phyloP scores from a whole-genome alignment of 2,113 vertebrate species.

The Onychostoma macrolepis region DNA sequence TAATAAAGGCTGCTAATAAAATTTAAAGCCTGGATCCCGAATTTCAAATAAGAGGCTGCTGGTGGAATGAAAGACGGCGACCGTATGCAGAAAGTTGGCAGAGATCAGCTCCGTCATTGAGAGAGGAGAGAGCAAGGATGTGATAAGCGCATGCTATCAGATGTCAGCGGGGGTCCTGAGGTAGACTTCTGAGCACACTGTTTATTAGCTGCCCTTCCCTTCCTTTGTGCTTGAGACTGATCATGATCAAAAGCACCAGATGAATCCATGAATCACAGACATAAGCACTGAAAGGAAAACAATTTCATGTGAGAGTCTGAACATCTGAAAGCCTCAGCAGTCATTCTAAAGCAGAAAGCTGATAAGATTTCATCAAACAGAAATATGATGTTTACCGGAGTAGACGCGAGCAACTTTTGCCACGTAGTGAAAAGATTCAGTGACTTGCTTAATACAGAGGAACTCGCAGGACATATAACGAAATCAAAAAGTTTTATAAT shows the following conservation, averaged over 20 bases:
- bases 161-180: slow-evolving; percentile 53
- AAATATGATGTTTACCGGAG: slow-evolving; percentile 26
- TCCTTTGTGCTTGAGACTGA: slow-evolving; percentile 52
- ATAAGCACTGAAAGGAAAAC: neutral
- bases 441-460: slow-evolving; percentile 4
- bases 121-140: slow-evolving; percentile 42
- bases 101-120: slow-evolving; percentile 20
- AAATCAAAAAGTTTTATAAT: neutral
- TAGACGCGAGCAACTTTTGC: neutral
- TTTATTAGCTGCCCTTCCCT: slow-evolving; percentile 56
- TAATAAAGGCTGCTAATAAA: slow-evolving; percentile 59
- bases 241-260: slow-evolving; percentile 57
- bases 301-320: slow-evolving; percentile 29
- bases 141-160: slow-evolving; percentile 49
- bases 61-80: slow-evolving; percentile 45
- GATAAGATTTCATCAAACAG: slow-evolving; percentile 39
- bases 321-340: slow-evolving; percentile 43
- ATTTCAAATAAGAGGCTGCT: slow-evolving; percentile 53
- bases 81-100: slow-evolving; percentile 25
- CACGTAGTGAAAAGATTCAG: neutral
- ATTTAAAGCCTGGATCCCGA: slow-evolving; percentile 48
- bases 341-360: slow-evolving; percentile 37
- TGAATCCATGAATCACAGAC: slow-evolving; percentile 48
- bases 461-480: neutral
- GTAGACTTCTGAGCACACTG: slow-evolving; percentile 43